Evolutionary conservation across 2,888 invertebrate genomes (phyloP).

Genomic region (Drosophila gaucha): DNA sequence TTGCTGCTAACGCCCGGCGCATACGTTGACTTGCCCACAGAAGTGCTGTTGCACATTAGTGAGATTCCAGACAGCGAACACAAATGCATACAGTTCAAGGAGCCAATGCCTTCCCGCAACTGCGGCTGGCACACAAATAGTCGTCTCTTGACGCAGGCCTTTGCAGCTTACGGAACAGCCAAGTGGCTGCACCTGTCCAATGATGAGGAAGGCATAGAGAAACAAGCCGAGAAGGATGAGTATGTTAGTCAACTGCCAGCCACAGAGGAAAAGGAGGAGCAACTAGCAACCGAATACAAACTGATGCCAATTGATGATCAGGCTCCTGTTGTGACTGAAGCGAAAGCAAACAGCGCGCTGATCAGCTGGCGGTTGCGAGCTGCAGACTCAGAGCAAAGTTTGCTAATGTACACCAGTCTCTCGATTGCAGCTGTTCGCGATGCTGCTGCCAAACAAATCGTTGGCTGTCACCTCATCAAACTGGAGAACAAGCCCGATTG

Average conservation of each 20-base stretch:
- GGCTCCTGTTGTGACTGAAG: background rate
- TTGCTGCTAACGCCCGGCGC: constrained; percentile 71
- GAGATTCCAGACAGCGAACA: constrained; percentile 15
- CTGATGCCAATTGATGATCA: constrained; percentile 22
- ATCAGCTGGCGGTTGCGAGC: constrained; percentile 64
- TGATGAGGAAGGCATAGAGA: background rate
- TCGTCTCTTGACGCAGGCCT: constrained; percentile 55
- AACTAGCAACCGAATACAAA: constrained; percentile 33
- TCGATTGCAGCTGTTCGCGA: constrained; percentile 51
- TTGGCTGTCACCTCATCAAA: constrained; percentile 71
- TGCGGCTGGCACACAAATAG: constrained; percentile 80
- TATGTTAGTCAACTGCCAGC: background rate
- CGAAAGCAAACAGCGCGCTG: constrained; percentile 43
- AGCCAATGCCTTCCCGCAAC: constrained; percentile 73
- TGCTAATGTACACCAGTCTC: constrained; percentile 59
- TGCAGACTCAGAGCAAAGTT: background rate
- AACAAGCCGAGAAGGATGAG: no score
- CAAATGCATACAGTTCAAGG: constrained; percentile 67
- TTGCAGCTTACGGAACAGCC: constrained; percentile 34
- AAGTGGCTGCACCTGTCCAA: constrained; percentile 50
- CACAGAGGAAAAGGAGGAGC: background rate
- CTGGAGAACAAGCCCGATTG: constrained; percentile 80
- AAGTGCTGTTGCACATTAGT: constrained; percentile 62
- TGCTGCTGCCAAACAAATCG: constrained; percentile 7
- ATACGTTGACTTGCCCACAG: constrained; percentile 76